These are phyloP conservation scores for Hexactinellida sp. DNA, from an alignment of 37 sponge, comb jelly and placozoan species.

Conservation along the genomic window DNA sequence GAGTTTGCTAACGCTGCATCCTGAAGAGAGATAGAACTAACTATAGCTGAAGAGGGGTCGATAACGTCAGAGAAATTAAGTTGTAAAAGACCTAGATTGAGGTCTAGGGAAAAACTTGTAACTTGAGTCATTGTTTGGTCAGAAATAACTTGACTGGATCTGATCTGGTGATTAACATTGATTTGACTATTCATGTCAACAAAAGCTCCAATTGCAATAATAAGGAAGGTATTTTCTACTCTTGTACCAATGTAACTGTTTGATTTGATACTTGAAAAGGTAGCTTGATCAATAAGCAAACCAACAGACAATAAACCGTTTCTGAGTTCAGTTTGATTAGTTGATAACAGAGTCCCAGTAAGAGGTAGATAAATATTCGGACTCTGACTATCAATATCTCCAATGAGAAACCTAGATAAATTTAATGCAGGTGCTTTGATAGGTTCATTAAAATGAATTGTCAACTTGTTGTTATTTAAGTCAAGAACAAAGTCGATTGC, in stretches of 20 bases:
- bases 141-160: background rate
- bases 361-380: slow-evolving; percentile 16
- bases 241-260: slow-evolving; percentile 31
- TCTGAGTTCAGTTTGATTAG: background rate
- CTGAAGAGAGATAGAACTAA: background rate
- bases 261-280: background rate
- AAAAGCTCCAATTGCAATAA: slow-evolving; percentile 28
- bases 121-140: background rate
- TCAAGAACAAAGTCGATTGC: slow-evolving; percentile 39
- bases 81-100: background rate
- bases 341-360: background rate
- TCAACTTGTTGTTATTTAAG: slow-evolving; percentile 31
- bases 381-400: slow-evolving; percentile 15
- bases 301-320: background rate
- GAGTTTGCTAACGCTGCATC: background rate
- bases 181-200: slow-evolving; percentile 40
- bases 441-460: slow-evolving; percentile 56
- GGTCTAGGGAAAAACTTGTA: background rate
- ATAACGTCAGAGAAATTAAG: background rate
- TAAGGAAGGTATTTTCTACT: slow-evolving; percentile 43
- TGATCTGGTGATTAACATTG: background rate
- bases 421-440: slow-evolving; percentile 38
- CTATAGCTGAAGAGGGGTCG: background rate
- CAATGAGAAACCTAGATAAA: slow-evolving; percentile 38
- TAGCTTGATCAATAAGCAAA: background rate